Evolutionary conservation across 2,113 vertebrate species (phyloP), one percentile per base, ranked within the genome.

Genomic region (Ochotona curzoniae): DNA sequence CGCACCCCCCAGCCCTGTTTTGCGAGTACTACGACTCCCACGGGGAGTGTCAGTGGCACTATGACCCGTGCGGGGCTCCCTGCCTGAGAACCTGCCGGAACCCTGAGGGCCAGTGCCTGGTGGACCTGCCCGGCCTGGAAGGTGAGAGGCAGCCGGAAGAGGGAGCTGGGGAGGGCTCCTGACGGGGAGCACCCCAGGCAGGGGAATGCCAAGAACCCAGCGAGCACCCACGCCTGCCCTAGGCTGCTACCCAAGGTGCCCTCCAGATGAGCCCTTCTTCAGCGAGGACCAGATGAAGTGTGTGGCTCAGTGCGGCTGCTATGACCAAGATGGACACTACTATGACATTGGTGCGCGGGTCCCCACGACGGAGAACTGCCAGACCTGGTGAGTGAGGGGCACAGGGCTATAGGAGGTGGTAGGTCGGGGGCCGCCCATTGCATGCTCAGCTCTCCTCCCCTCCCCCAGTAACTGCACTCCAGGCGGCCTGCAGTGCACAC

Each of bases 241-340:
- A 99, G 99, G 99, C 74, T 99, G 99, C 98, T 99, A 99, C 95
- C 99, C 99, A 1, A 96, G 97, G 94, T 99, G 99, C 71, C 99
- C 99, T 5, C 64, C 95, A 93, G 95, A 97, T 30, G 97, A 98
- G 85, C 98, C 99, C 0, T 99, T 98, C 96, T 99, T 99, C 95
- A 98, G 98, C 25, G 99, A 99, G 86, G 98, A 98, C 35, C 95
- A 97, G 75, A 99, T 99, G 99, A 97, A 95, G 49, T 99, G 99
- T 3, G 98, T 99, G 86, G 97, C 97, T 35, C 96, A 97, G 80
- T 98, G 98, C 14, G 97, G 98, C 89, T 98, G 98, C 96, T 98
- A 98, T 0, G 97, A 98, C 15, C 49, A 80, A 7, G 78, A 97
- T 0, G 97, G 97, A 11, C 94, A 84, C 47, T 98, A 98, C 90